Base-by-base conservation (phyloP, 2,888 invertebrate species). In the Ganaspis brasiliensis region DNA sequence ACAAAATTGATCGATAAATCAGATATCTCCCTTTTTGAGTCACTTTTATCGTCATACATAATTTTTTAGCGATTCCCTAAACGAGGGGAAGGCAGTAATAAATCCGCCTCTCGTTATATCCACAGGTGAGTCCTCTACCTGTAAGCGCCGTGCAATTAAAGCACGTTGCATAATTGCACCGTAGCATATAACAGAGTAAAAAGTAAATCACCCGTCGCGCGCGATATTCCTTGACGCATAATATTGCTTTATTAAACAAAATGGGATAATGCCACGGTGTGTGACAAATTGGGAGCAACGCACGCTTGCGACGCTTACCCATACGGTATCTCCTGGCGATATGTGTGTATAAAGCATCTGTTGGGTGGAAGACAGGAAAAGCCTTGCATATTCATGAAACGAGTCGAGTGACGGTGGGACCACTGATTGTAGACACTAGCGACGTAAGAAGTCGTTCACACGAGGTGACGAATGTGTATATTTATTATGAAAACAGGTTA, bases 261-360 rank as follows among this genome's bases (percentile, higher is more conserved):
- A 90, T 89, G 88, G 88, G 89, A 90, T 90, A 89, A 89, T 90
- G 88, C 89, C 89, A 88, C 87, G 90, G 88, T 90, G 90, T 90
- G 91, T 90, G 90, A 90, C 91, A 91, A 91, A 90, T 91, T 91
- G 90, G 89, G 89, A 90, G 89, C 89, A 90, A 90, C 87, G 89
- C 84, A 87, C 89, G 89, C 83, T 80, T 78, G 76, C 79, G 81
- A 82, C 71, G 78, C 77, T 76, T 76, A 80, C 81, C 57, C 37
- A 26, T 67, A 24, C 63, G 40, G 45, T 67, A 45, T 67, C 40
- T 67, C 45, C 14, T 67, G 40, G n/a, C 67, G 45, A 67, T 63
- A 63, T 21, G 63, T 45, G 21, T 19, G 21, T 40, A 63, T 40
- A 63, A 67, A 9, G 45, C 67, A 67, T 67, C 67, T 67, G 63